These are phyloP conservation scores for Ctenopoma multispine DNA, from an alignment of 2,797 vertebrate species.

Conservation along the genomic window DNA sequence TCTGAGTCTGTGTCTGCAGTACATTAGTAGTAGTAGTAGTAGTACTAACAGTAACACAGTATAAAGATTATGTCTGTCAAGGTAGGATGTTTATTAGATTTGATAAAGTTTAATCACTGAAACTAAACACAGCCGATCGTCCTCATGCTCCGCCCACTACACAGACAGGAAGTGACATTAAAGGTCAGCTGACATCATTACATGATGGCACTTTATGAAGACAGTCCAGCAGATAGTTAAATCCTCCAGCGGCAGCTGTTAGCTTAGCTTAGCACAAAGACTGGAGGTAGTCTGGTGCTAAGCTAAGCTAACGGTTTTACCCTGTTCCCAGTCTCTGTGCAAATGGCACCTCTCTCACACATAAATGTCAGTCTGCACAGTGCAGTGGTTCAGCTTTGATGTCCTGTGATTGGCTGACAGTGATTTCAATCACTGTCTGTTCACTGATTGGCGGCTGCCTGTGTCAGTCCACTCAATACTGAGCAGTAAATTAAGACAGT, in stretches of 20 bases:
- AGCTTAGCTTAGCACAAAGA: constrained; percentile 1
- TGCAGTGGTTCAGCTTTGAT: not conserved
- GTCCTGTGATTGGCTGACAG: constrained; percentile 25
- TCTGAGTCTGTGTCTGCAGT: no score
- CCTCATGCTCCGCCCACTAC: constrained; percentile 20
- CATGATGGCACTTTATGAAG: constrained; percentile 24
- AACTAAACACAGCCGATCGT: not conserved
- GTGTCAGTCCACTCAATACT: no score
- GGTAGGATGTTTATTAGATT: constrained; percentile 35
- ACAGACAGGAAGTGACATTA: constrained; percentile 37
- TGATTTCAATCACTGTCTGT: no score
- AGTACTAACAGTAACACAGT: not conserved
- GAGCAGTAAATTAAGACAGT: no score
- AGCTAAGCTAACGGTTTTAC: not conserved
- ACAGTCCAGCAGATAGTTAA: not conserved
- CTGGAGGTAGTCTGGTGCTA: no score
- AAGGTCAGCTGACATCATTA: constrained; percentile 1
- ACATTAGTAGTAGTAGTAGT: no score
- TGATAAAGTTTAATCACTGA: constrained; percentile 25
- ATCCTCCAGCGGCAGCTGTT: not conserved
- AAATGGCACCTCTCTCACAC: not conserved
- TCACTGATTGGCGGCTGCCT: no score
- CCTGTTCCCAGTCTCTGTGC: not conserved
- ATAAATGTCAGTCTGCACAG: constrained; percentile 7
- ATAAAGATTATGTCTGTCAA: not conserved